Conservation (phyloP, 2,888 invertebrate genomes). For the Oasisia sp. region DNA sequence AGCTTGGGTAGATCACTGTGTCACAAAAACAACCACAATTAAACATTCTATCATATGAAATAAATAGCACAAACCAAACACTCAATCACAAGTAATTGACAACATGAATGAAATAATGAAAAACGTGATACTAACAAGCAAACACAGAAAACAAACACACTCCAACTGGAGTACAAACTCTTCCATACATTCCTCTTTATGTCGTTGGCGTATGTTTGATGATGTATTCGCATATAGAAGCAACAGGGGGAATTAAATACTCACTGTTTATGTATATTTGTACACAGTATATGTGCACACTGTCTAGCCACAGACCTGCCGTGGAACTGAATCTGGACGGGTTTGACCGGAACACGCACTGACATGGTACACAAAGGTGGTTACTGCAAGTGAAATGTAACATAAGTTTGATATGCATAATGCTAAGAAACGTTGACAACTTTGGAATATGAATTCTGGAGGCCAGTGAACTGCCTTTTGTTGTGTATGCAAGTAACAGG, state of each 20-base stretch:
- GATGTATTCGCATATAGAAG: neutral
- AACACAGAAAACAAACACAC: neutral
- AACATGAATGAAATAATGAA: too few species aligned
- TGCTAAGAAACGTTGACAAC: neutral
- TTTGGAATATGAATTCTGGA: neutral
- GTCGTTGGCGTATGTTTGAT: neutral
- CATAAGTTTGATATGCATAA: neutral
- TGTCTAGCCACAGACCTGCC: neutral
- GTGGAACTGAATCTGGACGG: neutral
- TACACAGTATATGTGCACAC: neutral
- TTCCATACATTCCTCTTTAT: neutral
- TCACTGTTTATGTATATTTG: neutral
- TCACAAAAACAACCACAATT: too few species aligned
- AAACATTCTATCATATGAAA: too few species aligned
- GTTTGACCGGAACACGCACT: neutral
- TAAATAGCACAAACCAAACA: too few species aligned
- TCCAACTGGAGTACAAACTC: neutral
- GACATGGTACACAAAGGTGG: neutral
- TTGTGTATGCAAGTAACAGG: neutral
- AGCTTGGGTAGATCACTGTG: neutral
- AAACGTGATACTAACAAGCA: neutral
- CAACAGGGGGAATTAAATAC: neutral
- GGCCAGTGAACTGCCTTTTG: neutral
- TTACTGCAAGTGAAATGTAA: neutral
- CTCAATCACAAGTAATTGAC: too few species aligned